Conservation (phyloP, 2,113 vertebrate genomes). For the Stomatorhinus ivindoensis region DNA sequence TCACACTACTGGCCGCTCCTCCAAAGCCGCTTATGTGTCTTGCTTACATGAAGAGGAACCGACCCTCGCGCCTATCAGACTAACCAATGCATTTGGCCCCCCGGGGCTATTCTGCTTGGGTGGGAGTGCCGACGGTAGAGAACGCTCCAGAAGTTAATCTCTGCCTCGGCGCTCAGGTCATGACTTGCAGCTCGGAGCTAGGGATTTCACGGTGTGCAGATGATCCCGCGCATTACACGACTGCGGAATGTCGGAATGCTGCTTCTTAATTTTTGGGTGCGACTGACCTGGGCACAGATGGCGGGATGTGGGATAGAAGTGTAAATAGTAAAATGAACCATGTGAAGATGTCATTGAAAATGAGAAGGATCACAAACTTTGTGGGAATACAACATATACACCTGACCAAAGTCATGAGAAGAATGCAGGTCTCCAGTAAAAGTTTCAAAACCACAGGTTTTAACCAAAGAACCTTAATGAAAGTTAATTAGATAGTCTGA, state of each 20-base stretch:
- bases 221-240: background rate
- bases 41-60: background rate
- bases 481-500: background rate
- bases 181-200: background rate
- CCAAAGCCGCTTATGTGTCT: background rate
- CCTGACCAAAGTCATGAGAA: background rate
- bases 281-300: background rate
- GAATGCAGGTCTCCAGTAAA: background rate
- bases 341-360: background rate
- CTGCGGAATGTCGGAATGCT: slow-evolving; percentile 6
- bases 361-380: background rate
- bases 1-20: background rate
- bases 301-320: background rate
- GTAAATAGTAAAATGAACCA: background rate
- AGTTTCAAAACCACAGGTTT: background rate
- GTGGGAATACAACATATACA: background rate
- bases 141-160: background rate
- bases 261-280: background rate
- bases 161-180: background rate
- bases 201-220: background rate
- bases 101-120: background rate
- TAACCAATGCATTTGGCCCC: background rate
- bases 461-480: background rate
- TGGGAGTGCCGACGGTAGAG: background rate
- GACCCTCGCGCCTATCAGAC: background rate